Base-by-base conservation (phyloP, 2,113 vertebrate genomes). In the Ondatra zibethicus region DNA sequence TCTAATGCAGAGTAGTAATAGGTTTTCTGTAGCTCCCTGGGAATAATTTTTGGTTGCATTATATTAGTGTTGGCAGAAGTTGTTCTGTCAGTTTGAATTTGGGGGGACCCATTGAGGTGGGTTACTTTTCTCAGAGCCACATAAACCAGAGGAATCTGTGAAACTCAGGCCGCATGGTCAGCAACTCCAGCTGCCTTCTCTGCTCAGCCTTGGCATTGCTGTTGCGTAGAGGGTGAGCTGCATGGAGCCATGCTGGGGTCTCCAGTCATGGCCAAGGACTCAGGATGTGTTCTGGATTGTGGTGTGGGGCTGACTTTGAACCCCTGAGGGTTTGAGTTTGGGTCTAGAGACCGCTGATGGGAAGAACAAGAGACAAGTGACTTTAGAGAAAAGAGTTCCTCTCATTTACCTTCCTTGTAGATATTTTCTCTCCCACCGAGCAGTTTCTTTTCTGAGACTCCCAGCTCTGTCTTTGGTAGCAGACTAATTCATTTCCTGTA, bases 151-250 rank as follows among this genome's bases (percentile, higher is more conserved):
- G 27, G 45, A 29, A 1, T 29, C 25, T 19, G 29, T 39, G 75
- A 27, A 13, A 9, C 61, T 23, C 21, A 5, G 0, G 2, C 14
- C 10, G 6, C 9, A 5, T n/a, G 17, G 21, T 10, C 17, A 3
- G 27, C 29, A 31, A 14, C 29, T 76, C 16, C 31, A 7, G 2
- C 1, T 1, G 1, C 7, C 39, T 12, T 2, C 31, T 42, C 16
- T 19, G 27, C 45, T 39, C 31, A 0, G 23, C 23, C 25, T 31
- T 42, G 2, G 0, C 13, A 25, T 33, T 27, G 50, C 21, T 4
- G 42, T 47, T 9, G 2, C 0, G 0, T 36, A 3, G 63, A 61
- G 14, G 8, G 17, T 19, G n/a, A 2, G 7, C 13, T 25, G 36
- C 7, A 5, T 11, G 42, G 23, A 85, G 25, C 25, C 2, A 8